phyloP scores from a whole-genome alignment of 2,113 vertebrate genomes.

The Malurus elegans region DNA sequence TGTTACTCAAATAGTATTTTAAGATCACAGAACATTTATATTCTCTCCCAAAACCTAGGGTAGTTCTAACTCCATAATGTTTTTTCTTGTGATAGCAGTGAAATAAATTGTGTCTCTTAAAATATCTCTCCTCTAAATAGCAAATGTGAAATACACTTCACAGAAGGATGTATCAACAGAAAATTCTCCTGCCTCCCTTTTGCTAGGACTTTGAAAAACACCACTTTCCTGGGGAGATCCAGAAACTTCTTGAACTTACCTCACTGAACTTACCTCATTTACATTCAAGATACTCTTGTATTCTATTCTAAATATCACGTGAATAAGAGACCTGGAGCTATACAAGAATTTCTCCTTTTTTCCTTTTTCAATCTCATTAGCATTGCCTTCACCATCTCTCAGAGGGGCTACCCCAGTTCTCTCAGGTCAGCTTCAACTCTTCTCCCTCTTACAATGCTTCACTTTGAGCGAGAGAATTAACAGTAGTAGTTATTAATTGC shows the following conservation, averaged over 20 bases:
- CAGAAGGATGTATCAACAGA: background rate
- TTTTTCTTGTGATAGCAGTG: background rate
- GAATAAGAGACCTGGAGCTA: background rate
- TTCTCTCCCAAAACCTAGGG: background rate
- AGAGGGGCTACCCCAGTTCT: constrained; percentile 8
- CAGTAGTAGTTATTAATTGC: background rate
- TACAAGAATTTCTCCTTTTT: background rate
- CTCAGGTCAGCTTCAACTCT: background rate
- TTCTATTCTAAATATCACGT: background rate
- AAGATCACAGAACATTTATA: background rate
- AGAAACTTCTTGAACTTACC: background rate
- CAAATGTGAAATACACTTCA: background rate
- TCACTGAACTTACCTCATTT: background rate
- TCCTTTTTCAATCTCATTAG: background rate
- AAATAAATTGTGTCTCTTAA: background rate
- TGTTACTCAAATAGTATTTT: background rate
- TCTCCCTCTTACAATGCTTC: background rate
- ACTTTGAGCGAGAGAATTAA: background rate
- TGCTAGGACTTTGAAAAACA: background rate
- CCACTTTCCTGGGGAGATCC: background rate
- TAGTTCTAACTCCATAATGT: background rate
- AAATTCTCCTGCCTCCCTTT: background rate
- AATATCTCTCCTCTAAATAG: background rate
- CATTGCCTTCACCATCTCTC: background rate
- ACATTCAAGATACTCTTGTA: background rate